phyloP scores from a whole-genome alignment of 2,797 vertebrate species.

The Siniperca scherzeri region DNA sequence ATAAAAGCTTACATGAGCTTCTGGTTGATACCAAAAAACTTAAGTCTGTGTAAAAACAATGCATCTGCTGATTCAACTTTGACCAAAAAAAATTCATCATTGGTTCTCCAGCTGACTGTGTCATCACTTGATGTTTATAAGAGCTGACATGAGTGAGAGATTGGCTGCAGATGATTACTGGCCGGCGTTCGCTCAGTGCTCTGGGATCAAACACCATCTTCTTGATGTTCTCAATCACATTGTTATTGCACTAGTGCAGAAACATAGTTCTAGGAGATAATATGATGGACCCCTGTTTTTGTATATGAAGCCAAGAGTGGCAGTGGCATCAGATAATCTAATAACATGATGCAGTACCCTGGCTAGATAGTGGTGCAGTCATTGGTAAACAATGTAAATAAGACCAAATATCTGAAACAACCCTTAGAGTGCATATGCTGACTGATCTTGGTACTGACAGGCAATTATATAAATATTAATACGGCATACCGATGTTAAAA shows the following conservation, averaged over 20 bases:
- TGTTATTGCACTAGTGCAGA: background rate
- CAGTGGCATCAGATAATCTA: background rate
- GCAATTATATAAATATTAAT: background rate
- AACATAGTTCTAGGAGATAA: background rate
- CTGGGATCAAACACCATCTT: background rate
- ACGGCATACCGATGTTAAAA: constrained; percentile 4
- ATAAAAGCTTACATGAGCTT: background rate
- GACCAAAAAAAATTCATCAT: background rate
- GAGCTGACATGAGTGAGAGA: constrained; percentile 18
- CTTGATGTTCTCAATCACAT: background rate
- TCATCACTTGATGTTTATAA: constrained; percentile 5
- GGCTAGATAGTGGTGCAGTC: background rate
- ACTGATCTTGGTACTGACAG: constrained; percentile 15
- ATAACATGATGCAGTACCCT: background rate
- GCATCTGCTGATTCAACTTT: constrained; percentile 24
- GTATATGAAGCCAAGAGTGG: background rate
- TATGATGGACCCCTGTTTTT: background rate
- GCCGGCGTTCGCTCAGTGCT: background rate
- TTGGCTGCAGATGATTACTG: constrained; percentile 38
- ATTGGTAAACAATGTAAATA: constrained; percentile 1
- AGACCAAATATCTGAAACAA: constrained; percentile 15
- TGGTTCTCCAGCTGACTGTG: background rate
- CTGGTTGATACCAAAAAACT: background rate
- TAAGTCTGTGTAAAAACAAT: background rate
- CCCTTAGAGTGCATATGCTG: background rate